Evolutionary conservation across 2,888 invertebrate species (phyloP), one percentile per base, ranked within the genome.

Genomic region (Stramonita haemastoma): DNA sequence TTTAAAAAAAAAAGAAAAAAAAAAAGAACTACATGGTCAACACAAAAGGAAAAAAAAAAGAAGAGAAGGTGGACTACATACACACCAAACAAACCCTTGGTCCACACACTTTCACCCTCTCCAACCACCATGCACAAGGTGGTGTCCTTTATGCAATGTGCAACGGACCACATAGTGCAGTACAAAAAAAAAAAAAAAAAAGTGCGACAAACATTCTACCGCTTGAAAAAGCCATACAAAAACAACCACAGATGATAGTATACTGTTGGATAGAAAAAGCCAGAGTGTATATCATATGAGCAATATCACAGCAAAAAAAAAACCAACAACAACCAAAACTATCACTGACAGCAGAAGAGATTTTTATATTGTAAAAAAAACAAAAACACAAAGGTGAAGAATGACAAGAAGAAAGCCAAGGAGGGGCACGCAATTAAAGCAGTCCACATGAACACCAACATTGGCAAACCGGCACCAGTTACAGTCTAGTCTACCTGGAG

Each of bases 161-260:
- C 60, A 73, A 73, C 13, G 73, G n/a, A 26, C n/a, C 1, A 73
- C 60, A 8, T 15, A 22, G 60, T 60, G 60, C 60, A 26, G 46
- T 46, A 46, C 46, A 46, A 46, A 46, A 46, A 46, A 2, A 46
- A 46, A n/a, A 70, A 17, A n/a, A 11, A 73, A 1, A 26, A 26
- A 19, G 79, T 79, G 79, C 79, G 32, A 79, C 79, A 79, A 79
- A 79, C 79, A 83, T 26, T 46, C 29, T 77, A 46, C 83, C 26
- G 46, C 34, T 26, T 26, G 26, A 46, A 26, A 46, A 36, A 29
- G 83, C 46, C 36, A 6, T 34, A 46, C 46, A 46, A 15, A 83
- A 8, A 46, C 46, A 19, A 34, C n/a, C 46, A 83, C 83, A 83
- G n/a, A 83, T 15, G 29, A 46, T n/a, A 19, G 32, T 32, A 79